These are phyloP conservation scores for Chloroclysta siterata DNA, from an alignment of 2,888 invertebrate genomes.

Conservation along the genomic window DNA sequence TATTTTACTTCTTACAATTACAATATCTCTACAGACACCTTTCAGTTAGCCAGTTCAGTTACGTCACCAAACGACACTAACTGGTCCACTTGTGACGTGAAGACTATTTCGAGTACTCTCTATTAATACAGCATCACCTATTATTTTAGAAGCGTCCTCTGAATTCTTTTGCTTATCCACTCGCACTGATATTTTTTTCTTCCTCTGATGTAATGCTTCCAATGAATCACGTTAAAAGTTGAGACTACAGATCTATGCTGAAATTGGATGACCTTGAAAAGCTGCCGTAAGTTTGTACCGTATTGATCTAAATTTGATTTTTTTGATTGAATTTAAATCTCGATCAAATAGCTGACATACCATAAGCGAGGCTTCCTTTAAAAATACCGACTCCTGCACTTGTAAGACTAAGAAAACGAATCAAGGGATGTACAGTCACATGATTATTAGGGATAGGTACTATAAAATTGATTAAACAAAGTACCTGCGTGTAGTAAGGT, in stretches of 20 bases:
- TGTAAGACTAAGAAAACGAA: background rate
- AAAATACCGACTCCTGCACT: background rate
- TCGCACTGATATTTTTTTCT: constrained; percentile 49
- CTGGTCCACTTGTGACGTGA: constrained; percentile 70
- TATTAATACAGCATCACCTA: constrained; percentile 74
- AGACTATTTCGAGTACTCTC: constrained; percentile 72
- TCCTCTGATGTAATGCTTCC: constrained; percentile 49
- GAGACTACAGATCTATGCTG: constrained; percentile 27
- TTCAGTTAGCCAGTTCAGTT: constrained; percentile 54
- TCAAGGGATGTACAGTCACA: too few relatives aligned
- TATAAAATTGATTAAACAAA: too few relatives aligned
- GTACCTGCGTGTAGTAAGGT: too few relatives aligned
- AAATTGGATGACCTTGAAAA: constrained; percentile 39
- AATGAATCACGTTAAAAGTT: constrained; percentile 38
- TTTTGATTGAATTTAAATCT: too few relatives aligned
- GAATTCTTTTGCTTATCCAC: constrained; percentile 61
- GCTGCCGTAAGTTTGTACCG: constrained; percentile 13
- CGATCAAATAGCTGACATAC: too few relatives aligned
- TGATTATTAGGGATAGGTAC: too few relatives aligned
- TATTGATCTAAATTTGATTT: too few relatives aligned
- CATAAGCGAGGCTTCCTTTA: background rate
- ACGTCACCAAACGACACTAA: constrained; percentile 62
- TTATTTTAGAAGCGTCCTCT: constrained; percentile 73
- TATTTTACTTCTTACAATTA: background rate
- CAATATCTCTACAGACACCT: constrained; percentile 17